Evolutionary conservation across 2,113 vertebrate species (phyloP).

Genomic region (Zosterops borbonicus): DNA sequence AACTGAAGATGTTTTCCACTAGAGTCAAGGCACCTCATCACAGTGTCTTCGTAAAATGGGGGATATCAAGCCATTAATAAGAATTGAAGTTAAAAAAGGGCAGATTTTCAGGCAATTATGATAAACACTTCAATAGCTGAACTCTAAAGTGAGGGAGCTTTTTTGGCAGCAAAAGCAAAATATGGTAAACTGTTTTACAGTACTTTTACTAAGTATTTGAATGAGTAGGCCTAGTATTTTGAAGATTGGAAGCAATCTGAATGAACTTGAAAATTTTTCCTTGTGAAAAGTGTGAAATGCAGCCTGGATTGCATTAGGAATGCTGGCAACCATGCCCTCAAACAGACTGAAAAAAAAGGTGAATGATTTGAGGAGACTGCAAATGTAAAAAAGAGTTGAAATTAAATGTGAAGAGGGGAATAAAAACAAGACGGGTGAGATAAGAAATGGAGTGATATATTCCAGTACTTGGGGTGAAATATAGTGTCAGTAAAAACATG

Average conservation of each 20-base stretch:
- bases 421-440: not conserved
- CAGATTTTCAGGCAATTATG: not conserved
- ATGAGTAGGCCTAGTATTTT: not conserved
- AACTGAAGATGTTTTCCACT: not conserved
- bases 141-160: not conserved
- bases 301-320: not conserved
- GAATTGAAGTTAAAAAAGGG: not conserved
- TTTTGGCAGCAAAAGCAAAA: slow-evolving; percentile 11
- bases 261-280: not conserved
- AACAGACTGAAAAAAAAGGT: not conserved
- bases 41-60: not conserved
- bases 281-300: not conserved
- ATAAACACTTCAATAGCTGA: not conserved
- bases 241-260: not conserved
- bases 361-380: not conserved
- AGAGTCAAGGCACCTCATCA: not conserved
- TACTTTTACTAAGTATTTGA: not conserved
- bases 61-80: not conserved
- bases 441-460: not conserved
- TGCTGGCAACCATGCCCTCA: not conserved
- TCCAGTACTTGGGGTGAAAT: slow-evolving; percentile 4
- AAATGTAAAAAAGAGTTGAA: not conserved
- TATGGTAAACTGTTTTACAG: not conserved
- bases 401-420: not conserved
- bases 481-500: not conserved